These are phyloP conservation scores for Chroicocephalus ridibundus DNA, from an alignment of 2,113 vertebrate species.

Conservation along the genomic window DNA sequence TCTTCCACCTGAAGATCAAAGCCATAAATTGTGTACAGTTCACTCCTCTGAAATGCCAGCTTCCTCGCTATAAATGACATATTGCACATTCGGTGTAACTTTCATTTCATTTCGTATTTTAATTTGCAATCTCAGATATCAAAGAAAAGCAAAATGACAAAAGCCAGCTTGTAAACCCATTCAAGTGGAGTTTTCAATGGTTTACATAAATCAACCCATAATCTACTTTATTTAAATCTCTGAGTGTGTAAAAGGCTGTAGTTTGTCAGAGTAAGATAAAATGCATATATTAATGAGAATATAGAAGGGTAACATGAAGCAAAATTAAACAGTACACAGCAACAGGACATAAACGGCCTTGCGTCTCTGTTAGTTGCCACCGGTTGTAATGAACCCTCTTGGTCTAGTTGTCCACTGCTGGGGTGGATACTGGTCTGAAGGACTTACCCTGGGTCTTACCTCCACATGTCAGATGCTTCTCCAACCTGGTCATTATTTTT, in stretches of 20 bases:
- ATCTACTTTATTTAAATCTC: slow-evolving; percentile 8
- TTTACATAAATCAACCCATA: slow-evolving; percentile 23
- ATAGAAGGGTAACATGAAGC: neutral
- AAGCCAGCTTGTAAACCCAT: slow-evolving; percentile 15
- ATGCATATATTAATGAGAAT: neutral
- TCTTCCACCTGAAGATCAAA: slow-evolving; percentile 25
- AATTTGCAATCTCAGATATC: neutral
- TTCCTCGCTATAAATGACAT: neutral
- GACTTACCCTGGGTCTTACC: neutral
- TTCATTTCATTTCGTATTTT: neutral
- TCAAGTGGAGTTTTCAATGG: neutral
- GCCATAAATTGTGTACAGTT: neutral
- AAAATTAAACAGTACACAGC: neutral
- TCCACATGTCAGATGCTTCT: neutral
- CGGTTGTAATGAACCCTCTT: neutral
- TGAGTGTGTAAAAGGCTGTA: neutral
- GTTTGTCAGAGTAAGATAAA: neutral
- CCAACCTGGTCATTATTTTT: neutral
- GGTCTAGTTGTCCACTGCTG: neutral
- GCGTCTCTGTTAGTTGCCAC: neutral
- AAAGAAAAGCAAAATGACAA: slow-evolving; percentile 45
- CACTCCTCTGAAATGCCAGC: neutral
- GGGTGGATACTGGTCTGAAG: neutral
- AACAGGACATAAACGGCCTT: neutral
- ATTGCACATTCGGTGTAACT: neutral